Conservation (phyloP, 2,797 vertebrate genomes). For the Ctenopoma kingsleyae region DNA sequence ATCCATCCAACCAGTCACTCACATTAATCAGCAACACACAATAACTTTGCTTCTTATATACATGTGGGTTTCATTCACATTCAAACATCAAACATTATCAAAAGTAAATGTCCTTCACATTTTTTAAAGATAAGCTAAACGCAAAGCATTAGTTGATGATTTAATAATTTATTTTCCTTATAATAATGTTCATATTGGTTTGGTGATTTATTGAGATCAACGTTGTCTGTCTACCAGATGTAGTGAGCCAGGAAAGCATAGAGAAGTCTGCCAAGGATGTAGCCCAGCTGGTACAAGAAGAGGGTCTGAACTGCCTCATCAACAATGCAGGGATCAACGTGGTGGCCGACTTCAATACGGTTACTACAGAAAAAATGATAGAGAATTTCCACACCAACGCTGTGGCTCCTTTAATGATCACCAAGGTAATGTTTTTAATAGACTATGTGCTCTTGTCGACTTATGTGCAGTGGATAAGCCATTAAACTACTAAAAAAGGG, state of each 20-base stretch:
- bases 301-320: constrained; percentile 87
- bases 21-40: no score
- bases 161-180: not conserved
- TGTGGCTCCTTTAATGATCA: constrained; percentile 86
- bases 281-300: constrained; percentile 77
- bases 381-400: constrained; percentile 85
- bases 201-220: not conserved
- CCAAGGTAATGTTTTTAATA: constrained; percentile 74
- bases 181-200: not conserved
- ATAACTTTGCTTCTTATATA: no score
- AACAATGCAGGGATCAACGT: constrained; percentile 88
- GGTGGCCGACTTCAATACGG: constrained; percentile 79
- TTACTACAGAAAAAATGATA: constrained; percentile 85
- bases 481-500: not conserved
- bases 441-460: not conserved
- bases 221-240: constrained; percentile 71
- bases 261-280: constrained; percentile 81
- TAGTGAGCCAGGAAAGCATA: constrained; percentile 84
- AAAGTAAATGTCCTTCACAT: no score
- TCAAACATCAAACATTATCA: no score
- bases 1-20: no score
- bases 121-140: no score
- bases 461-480: not conserved
- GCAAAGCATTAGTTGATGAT: no score
- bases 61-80: no score